phyloP scores from a whole-genome alignment of 2,113 vertebrate species.

The Aleadryas rufinucha region DNA sequence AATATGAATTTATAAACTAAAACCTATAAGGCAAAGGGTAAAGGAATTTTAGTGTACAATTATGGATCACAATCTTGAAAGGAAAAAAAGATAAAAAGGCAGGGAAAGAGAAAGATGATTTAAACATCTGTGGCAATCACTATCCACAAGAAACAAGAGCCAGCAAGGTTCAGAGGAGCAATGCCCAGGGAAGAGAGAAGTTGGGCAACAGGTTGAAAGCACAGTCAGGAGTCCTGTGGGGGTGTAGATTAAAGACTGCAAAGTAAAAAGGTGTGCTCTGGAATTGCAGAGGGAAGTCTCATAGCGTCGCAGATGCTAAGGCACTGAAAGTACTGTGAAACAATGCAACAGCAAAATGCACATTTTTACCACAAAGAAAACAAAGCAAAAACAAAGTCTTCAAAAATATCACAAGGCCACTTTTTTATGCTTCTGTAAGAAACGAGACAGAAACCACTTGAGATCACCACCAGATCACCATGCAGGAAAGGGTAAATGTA shows the following conservation, averaged over 20 bases:
- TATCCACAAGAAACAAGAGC: neutral
- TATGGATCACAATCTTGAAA: neutral
- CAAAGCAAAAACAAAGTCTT: neutral
- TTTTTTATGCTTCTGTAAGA: neutral
- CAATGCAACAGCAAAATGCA: neutral
- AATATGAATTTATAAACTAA: neutral
- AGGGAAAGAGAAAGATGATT: neutral
- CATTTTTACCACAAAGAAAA: neutral
- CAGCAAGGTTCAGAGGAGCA: neutral
- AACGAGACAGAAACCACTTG: neutral
- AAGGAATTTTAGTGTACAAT: neutral
- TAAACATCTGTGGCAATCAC: neutral
- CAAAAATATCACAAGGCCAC: accelerated
- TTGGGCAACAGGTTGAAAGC: neutral
- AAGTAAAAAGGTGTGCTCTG: neutral
- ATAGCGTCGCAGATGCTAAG: neutral
- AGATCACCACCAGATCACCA: neutral
- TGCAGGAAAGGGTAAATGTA: neutral
- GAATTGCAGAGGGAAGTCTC: neutral
- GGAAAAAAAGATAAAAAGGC: neutral
- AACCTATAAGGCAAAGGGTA: neutral
- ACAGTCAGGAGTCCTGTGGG: neutral
- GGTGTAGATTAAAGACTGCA: neutral
- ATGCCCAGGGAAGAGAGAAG: neutral
- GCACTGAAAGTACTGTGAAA: neutral